Evolutionary conservation across 2,797 vertebrate genomes (phyloP).

Genomic region (Sarcoramphus papa): DNA sequence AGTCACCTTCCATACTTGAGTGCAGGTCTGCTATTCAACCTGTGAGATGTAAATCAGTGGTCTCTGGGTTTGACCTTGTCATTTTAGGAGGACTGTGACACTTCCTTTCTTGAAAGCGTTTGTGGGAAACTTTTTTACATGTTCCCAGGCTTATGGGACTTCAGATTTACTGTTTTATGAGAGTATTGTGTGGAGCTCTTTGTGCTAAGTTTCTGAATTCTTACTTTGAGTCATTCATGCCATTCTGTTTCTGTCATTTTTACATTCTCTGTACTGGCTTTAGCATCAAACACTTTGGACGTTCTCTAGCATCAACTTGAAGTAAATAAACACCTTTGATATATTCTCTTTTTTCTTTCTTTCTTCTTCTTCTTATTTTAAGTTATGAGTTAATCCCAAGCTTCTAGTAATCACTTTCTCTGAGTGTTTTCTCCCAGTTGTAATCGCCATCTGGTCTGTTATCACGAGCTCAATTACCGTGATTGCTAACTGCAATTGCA

Average conservation of each 20-base stretch:
- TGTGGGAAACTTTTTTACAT: background rate
- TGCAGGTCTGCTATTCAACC: background rate
- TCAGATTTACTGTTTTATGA: background rate
- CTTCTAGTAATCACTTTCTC: background rate
- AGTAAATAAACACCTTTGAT: background rate
- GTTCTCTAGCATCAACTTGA: background rate
- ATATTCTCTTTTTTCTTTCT: background rate
- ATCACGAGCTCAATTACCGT: background rate
- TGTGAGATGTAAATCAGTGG: background rate
- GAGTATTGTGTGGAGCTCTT: background rate
- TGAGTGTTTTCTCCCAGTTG: background rate
- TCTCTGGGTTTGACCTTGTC: background rate
- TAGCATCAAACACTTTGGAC: background rate
- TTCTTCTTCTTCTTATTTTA: background rate
- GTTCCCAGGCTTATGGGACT: background rate
- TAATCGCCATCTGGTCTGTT: slow-evolving; percentile 39
- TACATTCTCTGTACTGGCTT: background rate
- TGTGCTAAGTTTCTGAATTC: background rate
- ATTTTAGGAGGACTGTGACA: background rate
- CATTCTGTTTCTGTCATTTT: background rate
- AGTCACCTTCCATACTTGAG: background rate
- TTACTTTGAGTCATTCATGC: background rate
- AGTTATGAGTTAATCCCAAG: background rate
- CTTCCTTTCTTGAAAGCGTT: background rate
- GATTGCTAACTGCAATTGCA: slow-evolving; percentile 27